A percentile compares a stretch with the other conserved stretches of the same genome.
phyloP scores from a whole-genome alignment of 2,888 invertebrate genomes.

The Candidula unifasciata region DNA sequence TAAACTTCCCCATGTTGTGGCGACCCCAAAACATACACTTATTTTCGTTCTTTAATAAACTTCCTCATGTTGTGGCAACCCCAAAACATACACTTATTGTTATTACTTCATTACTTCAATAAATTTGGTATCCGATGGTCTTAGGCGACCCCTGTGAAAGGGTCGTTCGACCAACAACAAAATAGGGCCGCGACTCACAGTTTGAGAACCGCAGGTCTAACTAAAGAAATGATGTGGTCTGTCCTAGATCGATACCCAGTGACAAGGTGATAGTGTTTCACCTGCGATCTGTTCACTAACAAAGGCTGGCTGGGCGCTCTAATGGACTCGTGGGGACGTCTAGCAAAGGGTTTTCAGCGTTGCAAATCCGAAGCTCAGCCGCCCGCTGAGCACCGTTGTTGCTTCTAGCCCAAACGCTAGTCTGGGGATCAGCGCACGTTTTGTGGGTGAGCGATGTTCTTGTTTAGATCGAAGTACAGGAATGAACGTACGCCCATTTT shows the following conservation, averaged over 20 bases:
- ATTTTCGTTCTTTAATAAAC: too few relatives aligned
- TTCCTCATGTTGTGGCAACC: too few relatives aligned
- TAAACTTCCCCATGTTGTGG: too few relatives aligned
- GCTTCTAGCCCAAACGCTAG: neutral
- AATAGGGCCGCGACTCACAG: too few relatives aligned
- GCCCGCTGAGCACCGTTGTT: neutral
- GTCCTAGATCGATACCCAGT: neutral
- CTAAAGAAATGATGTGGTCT: conserved; percentile 10
- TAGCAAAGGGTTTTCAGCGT: neutral
- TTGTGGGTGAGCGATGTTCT: neutral
- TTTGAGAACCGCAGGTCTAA: too few relatives aligned
- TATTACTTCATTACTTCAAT: too few relatives aligned
- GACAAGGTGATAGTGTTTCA: conserved; percentile 36
- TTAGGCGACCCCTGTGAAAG: too few relatives aligned
- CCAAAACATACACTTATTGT: too few relatives aligned
- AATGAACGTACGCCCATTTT: neutral
- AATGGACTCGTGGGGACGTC: conserved; percentile 10
- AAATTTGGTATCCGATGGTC: too few relatives aligned
- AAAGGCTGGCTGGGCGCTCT: neutral
- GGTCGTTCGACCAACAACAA: too few relatives aligned
- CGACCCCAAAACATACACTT: too few relatives aligned
- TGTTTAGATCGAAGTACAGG: neutral
- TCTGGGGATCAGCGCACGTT: conserved; percentile 3
- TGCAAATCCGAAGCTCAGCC: neutral
- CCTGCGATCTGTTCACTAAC: conserved; percentile 15